These are phyloP conservation scores for Spheniscus mendiculus DNA, from an alignment of 2,113 vertebrate genomes.

Conservation along the genomic window DNA sequence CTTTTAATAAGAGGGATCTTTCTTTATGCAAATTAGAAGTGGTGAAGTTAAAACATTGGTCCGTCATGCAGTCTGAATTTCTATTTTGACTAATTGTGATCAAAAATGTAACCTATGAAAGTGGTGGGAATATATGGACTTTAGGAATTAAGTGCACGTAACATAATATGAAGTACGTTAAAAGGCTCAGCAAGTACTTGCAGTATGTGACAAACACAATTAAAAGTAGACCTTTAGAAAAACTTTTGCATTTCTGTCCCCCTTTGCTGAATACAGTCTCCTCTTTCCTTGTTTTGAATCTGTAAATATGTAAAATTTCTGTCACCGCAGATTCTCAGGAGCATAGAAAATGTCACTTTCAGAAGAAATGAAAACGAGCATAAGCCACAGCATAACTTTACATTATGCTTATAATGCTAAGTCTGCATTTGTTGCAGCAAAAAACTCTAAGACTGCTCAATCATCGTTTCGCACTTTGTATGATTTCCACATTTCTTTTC, in stretches of 20 bases:
- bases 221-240: background rate
- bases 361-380: background rate
- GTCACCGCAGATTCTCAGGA: background rate
- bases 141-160: background rate
- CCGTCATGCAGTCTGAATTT: background rate
- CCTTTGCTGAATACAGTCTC: background rate
- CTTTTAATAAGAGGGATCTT: background rate
- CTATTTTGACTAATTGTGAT: background rate
- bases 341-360: background rate
- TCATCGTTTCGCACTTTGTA: background rate
- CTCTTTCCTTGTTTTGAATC: constrained; percentile 11
- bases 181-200: background rate
- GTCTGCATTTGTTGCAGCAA: background rate
- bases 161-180: background rate
- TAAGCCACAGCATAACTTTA: background rate
- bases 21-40: background rate
- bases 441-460: background rate
- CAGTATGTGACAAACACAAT: background rate
- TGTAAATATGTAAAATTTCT: background rate
- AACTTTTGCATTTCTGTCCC: background rate
- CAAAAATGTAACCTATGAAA: background rate
- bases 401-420: background rate
- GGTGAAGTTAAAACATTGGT: background rate
- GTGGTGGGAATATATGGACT: background rate
- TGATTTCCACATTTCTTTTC: background rate